Conservation (phyloP, 2,888 invertebrate genomes). For the Thymelicus acteon region DNA sequence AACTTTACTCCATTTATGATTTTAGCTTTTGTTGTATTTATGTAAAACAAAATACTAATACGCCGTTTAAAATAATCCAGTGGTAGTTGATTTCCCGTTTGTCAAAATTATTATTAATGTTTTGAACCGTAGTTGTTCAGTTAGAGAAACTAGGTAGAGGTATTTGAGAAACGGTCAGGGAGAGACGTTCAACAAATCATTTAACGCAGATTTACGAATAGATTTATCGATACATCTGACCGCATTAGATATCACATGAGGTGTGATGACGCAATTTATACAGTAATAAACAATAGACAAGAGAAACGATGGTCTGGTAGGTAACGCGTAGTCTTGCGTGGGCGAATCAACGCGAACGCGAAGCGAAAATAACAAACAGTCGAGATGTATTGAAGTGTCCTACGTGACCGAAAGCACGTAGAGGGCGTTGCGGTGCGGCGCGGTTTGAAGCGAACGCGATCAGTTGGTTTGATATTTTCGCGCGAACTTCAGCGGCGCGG, state of each 20-base stretch:
- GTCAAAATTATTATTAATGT: constrained; percentile 37
- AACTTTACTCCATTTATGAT: constrained; percentile 3
- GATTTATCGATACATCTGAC: constrained; percentile 12
- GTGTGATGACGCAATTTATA: too few relatives aligned
- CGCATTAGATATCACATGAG: not conserved
- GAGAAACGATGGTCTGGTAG: too few relatives aligned
- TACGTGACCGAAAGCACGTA: too few relatives aligned
- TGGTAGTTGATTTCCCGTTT: constrained; percentile 17
- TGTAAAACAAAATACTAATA: not conserved
- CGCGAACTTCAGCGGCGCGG: too few relatives aligned
- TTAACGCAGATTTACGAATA: constrained; percentile 11
- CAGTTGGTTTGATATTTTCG: too few relatives aligned
- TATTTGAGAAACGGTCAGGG: constrained; percentile 16
- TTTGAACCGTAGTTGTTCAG: constrained; percentile 10
- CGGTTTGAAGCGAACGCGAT: too few relatives aligned
- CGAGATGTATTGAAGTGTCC: too few relatives aligned
- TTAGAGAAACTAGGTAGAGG: constrained; percentile 1
- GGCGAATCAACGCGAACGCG: too few relatives aligned
- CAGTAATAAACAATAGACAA: too few relatives aligned
- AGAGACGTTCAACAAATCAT: constrained; percentile 14
- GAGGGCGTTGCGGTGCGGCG: too few relatives aligned
- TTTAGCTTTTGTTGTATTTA: not conserved
- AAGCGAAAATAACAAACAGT: too few relatives aligned
- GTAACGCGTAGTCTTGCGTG: too few relatives aligned
- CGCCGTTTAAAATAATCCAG: constrained; percentile 28